Evolutionary conservation across 2,797 vertebrate species (phyloP).

Genomic region (Sebastes baramenuke): DNA sequence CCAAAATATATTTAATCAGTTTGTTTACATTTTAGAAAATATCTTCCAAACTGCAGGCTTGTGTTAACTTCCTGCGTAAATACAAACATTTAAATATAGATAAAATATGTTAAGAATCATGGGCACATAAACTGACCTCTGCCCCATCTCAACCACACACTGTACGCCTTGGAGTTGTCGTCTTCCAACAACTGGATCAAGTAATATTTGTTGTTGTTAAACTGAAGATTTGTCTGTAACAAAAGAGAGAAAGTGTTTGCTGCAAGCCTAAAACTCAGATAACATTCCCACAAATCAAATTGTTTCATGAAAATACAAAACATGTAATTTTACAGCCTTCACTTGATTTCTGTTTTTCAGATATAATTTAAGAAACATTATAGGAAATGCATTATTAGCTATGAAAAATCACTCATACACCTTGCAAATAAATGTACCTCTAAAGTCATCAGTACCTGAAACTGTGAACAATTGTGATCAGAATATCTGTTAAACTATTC

Average conservation of each 20-base stretch:
- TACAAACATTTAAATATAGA: not conserved
- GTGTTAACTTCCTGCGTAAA: not conserved
- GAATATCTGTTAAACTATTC: not conserved
- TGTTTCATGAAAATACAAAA: not conserved
- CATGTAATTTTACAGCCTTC: not conserved
- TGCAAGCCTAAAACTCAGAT: not conserved
- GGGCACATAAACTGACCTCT: conserved; percentile 78
- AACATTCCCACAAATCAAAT: not conserved
- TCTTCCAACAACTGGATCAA: conserved; percentile 91
- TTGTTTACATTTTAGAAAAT: not conserved
- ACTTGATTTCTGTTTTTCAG: not conserved
- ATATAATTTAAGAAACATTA: not conserved
- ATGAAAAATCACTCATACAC: not conserved
- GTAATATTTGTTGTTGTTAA: conserved; percentile 95
- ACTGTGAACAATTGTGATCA: not conserved
- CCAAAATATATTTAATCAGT: not conserved
- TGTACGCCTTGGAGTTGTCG: conserved; percentile 82
- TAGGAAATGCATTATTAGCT: not conserved
- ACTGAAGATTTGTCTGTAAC: conserved; percentile 90
- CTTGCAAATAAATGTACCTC: not conserved
- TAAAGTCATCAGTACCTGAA: not conserved
- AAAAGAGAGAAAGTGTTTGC: not conserved
- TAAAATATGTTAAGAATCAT: not conserved
- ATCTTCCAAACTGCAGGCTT: not conserved
- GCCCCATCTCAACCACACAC: conserved; percentile 93